phyloP scores from a whole-genome alignment of 2,113 vertebrate genomes.

The Aldabrachelys gigantea region DNA sequence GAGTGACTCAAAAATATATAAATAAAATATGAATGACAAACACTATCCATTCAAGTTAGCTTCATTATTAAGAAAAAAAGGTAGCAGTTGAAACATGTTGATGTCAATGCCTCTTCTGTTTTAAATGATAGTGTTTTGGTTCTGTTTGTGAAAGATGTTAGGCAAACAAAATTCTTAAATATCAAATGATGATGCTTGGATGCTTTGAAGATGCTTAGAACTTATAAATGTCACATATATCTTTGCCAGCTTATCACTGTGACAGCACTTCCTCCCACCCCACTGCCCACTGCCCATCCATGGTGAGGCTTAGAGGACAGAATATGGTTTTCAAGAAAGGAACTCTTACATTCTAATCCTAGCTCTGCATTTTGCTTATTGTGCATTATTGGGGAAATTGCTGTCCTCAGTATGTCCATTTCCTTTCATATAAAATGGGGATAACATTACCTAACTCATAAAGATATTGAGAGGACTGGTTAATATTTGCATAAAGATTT shows the following conservation, averaged over 20 bases:
- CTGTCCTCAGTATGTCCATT: not conserved
- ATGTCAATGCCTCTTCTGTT: too few relatives aligned
- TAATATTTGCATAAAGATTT: not conserved
- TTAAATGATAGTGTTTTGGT: not conserved
- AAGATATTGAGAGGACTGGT: not conserved
- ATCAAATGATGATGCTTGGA: not conserved
- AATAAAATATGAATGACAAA: not conserved
- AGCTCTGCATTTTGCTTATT: not conserved
- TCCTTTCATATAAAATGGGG: not conserved
- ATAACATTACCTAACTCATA: not conserved
- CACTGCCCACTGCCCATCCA: not conserved
- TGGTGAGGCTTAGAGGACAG: not conserved
- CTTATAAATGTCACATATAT: not conserved
- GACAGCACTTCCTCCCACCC: not conserved
- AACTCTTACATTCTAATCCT: not conserved
- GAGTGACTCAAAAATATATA: not conserved
- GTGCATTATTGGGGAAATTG: not conserved
- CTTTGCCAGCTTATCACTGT: not conserved
- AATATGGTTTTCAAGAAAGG: not conserved
- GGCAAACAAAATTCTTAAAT: not conserved
- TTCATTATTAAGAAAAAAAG: not conserved
- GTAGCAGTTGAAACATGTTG: not conserved
- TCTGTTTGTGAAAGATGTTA: not conserved
- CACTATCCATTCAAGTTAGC: not conserved
- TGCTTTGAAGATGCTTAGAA: not conserved